Conservation (phyloP, 2,113 vertebrate genomes). For the Ammodytes dubius region DNA sequence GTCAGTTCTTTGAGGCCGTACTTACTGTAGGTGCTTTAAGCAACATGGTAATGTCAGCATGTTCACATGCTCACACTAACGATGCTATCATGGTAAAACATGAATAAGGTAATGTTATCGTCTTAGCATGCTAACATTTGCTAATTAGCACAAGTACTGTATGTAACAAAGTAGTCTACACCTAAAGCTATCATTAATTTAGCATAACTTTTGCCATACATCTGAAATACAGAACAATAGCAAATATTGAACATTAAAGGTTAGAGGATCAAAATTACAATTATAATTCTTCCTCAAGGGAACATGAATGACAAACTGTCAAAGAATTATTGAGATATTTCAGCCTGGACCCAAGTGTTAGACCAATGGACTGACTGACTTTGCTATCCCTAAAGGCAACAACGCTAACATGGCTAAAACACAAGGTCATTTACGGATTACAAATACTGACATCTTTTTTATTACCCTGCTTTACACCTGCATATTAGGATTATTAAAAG, state of each 20-base stretch:
- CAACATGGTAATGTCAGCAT: background rate
- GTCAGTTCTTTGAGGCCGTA: background rate
- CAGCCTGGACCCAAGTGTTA: too few species aligned
- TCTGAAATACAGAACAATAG: background rate
- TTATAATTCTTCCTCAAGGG: background rate
- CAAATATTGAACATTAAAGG: background rate
- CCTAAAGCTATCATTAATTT: background rate
- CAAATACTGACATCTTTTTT: background rate
- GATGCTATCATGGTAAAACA: background rate
- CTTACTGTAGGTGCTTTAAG: background rate
- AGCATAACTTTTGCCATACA: background rate
- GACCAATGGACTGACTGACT: background rate
- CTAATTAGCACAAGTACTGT: background rate
- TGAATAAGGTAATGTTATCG: background rate
- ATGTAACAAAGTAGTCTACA: background rate
- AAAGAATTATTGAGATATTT: background rate
- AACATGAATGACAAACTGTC: background rate
- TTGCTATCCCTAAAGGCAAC: background rate
- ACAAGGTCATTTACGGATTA: background rate
- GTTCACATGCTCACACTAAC: background rate
- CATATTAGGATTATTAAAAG: conserved; percentile 12
- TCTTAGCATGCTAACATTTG: background rate
- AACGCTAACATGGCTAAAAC: background rate
- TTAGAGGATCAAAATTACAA: background rate
- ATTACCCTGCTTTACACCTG: conserved; percentile 10